Conservation (phyloP, 1,140 invertebrate genomes). For the Wasmannia auropunctata region DNA sequence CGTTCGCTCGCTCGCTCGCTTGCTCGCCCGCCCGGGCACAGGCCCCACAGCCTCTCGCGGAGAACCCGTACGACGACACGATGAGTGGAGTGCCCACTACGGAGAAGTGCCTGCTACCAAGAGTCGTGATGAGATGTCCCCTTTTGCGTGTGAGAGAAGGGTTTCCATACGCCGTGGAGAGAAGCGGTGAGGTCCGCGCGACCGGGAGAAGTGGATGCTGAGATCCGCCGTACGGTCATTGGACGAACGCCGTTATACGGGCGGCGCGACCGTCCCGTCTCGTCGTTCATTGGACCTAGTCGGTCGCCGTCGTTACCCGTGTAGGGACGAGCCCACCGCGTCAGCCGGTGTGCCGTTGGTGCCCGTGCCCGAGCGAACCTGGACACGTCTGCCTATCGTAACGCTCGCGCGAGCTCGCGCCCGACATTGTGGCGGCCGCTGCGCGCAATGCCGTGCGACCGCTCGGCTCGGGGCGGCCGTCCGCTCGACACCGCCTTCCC, state of each 20-base stretch:
- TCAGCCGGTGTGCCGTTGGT: conserved; percentile 40
- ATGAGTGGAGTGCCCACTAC: conserved; percentile 84
- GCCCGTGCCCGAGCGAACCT: background rate
- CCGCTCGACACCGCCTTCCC: conserved; percentile 3
- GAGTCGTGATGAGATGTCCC: conserved; percentile 84
- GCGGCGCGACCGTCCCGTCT: background rate
- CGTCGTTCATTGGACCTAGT: conserved; percentile 50
- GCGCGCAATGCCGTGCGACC: background rate
- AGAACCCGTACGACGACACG: conserved; percentile 77
- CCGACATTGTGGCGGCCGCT: conserved; percentile 8
- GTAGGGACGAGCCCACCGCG: background rate
- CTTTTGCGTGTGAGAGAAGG: conserved; percentile 83
- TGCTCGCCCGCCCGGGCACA: conserved; percentile 67
- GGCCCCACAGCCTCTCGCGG: conserved; percentile 75
- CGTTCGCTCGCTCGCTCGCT: conserved; percentile 66
- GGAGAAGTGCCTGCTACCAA: conserved; percentile 84
- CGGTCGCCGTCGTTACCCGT: background rate
- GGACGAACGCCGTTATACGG: conserved; percentile 73
- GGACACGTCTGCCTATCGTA: conserved; percentile 54
- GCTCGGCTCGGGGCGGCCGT: conserved; percentile 12
- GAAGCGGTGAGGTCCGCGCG: conserved; percentile 49
- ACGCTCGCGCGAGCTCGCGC: conserved; percentile 5
- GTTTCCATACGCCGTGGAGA: conserved; percentile 69
- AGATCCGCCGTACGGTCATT: conserved; percentile 72
- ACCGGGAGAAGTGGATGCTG: conserved; percentile 55